Evolutionary conservation across 1,140 invertebrate genomes (phyloP).

Genomic region (Neoseiulus cucumeris): DNA sequence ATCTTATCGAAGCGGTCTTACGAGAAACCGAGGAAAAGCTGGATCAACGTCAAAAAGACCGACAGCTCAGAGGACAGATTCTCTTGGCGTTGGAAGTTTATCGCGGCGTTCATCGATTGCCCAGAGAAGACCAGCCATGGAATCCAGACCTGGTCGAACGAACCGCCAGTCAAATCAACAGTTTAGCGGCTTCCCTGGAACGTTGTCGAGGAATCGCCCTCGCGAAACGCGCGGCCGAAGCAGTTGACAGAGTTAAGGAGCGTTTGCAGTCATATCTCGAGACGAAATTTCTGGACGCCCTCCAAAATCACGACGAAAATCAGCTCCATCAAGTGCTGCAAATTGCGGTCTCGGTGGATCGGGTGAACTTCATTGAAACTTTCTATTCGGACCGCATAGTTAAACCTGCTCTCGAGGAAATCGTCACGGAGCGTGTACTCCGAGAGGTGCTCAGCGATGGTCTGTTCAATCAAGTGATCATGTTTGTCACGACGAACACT

Average conservation of each 20-base stretch:
- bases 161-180: not conserved
- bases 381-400: slow-evolving; percentile 7
- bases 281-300: not conserved
- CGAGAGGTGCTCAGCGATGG: slow-evolving; percentile 3
- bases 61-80: not conserved
- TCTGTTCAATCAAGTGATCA: slow-evolving; percentile 1
- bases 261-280: not conserved
- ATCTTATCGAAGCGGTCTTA: not conserved
- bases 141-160: not conserved
- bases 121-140: not conserved
- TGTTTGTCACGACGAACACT: slow-evolving; percentile 3
- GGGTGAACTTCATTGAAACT: not conserved
- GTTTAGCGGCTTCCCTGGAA: not conserved
- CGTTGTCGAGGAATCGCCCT: not conserved
- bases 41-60: not conserved
- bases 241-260: not conserved
- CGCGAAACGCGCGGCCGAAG: not conserved
- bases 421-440: slow-evolving; percentile 1
- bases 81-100: slow-evolving; percentile 11
- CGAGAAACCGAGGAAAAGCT: slow-evolving; percentile 6
- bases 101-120: not conserved
- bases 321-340: slow-evolving; percentile 5
- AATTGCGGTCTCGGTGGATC: not conserved
- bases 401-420: not conserved
- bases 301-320: not conserved